These are phyloP conservation scores for Pipistrellus nathusii DNA, from an alignment of 2,797 vertebrate genomes.

Conservation along the genomic window DNA sequence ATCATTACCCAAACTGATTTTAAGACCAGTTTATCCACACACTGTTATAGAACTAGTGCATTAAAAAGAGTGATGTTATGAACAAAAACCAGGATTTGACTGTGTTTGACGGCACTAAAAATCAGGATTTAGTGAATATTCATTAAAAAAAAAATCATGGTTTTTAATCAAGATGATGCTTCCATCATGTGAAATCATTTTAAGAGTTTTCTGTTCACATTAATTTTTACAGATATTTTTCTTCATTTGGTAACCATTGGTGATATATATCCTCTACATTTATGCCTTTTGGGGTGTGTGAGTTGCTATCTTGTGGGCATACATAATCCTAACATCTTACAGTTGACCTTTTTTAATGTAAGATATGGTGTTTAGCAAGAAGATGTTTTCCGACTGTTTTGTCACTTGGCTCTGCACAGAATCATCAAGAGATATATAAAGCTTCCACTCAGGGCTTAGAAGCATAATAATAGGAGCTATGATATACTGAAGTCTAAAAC, in stretches of 20 bases:
- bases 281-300: not conserved
- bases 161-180: not conserved
- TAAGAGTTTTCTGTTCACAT: not conserved
- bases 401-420: not conserved
- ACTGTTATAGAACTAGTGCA: not conserved
- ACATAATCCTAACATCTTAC: not conserved
- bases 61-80: not conserved
- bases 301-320: not conserved
- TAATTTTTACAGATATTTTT: not conserved
- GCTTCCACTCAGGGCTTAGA: conserved; percentile 8
- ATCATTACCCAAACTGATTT: not conserved
- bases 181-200: not conserved
- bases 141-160: not conserved
- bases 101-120: not conserved
- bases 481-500: conserved; percentile 38
- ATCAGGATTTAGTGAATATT: not conserved
- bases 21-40: not conserved
- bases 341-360: not conserved
- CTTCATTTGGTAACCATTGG: not conserved
- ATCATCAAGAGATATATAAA: conserved; percentile 56
- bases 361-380: not conserved
- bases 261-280: not conserved
- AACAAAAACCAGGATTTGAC: not conserved
- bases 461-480: conserved; percentile 9
- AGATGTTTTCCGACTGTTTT: not conserved